Evolutionary conservation across 92 coral and sea anemone species (phyloP), one percentile per base, ranked within the genome.

Genomic region (Siderastrea siderea): DNA sequence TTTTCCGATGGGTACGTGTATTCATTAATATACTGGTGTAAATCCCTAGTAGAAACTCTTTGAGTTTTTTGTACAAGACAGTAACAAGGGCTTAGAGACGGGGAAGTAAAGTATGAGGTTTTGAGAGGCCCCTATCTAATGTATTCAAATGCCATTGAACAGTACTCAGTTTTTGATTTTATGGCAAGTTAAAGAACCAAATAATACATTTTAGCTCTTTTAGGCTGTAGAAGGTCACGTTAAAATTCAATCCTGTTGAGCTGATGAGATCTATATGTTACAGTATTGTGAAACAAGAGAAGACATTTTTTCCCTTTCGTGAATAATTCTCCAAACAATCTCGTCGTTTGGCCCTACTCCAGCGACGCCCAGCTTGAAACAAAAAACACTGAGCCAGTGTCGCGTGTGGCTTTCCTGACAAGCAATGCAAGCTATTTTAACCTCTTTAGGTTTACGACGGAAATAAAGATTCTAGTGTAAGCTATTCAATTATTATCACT

Each of bases 321-420:
- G 81, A 58, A 58, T 77, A 43, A 46, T 54, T 57, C 64, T 54
- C 50, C 26, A 75, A 75, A 57, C 38, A 75, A 26, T 8, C 19
- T 60, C 59, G 1, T 46, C 6, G 68, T 58, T 68, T 43, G 81
- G 81, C 68, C 43, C 9, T 7, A 49, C 52, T 58, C 68, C 68
- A 60, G 11, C 6, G n/a, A 38, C 26, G 14, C 68, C 38, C 54
- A 77, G 68, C 81, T 77, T 77, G 81, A 59, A 77, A 64, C 7
- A 43, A 10, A 10, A 77, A 77, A 59, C 66, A 77, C 38, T 26
- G 38, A 26, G 38, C 38, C 38, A 45, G 7, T 14, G 1, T n/a
- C 51, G 63, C 58, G 81, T 59, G 81, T 77, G 52, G 51, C 26
- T 60, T 77, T 46, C 53, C 43, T 74, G 5, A 15, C 6, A 10